phyloP scores from a whole-genome alignment of 1,140 invertebrate genomes.

The Diorhabda carinulata region DNA sequence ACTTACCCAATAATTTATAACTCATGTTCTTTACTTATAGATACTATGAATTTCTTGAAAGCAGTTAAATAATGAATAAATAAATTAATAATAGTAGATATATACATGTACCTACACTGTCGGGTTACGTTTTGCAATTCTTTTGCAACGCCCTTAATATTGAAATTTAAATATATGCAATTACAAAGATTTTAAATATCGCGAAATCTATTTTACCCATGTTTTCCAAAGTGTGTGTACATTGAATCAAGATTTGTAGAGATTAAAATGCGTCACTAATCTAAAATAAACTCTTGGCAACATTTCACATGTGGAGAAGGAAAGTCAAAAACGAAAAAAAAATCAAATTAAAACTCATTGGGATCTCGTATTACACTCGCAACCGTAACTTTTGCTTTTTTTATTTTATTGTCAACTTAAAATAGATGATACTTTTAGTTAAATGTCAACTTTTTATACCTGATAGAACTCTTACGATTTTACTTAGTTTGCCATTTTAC shows the following conservation, averaged over 20 bases:
- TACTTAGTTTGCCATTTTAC: too few species aligned
- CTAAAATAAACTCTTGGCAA: constrained; percentile 27
- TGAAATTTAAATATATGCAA: too few species aligned
- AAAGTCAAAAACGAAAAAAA: constrained; percentile 4
- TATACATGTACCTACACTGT: too few species aligned
- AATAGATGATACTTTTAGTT: neutral
- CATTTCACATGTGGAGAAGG: constrained; percentile 8
- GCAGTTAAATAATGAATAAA: too few species aligned
- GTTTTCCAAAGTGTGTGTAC: constrained; percentile 9
- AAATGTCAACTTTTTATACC: too few species aligned
- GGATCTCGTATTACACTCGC: neutral
- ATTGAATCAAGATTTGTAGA: constrained; percentile 18
- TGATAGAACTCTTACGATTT: too few species aligned
- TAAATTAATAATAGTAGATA: too few species aligned
- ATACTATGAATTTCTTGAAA: too few species aligned
- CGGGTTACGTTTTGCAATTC: too few species aligned
- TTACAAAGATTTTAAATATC: neutral
- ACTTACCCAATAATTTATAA: too few species aligned
- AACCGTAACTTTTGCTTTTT: neutral
- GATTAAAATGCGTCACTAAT: constrained; percentile 25
- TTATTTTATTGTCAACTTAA: neutral
- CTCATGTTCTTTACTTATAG: too few species aligned
- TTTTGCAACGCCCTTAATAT: too few species aligned
- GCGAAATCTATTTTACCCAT: constrained; percentile 6
- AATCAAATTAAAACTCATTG: neutral